phyloP scores from a whole-genome alignment of 1,140 invertebrate species.

The Holcopasites calliopsidis region DNA sequence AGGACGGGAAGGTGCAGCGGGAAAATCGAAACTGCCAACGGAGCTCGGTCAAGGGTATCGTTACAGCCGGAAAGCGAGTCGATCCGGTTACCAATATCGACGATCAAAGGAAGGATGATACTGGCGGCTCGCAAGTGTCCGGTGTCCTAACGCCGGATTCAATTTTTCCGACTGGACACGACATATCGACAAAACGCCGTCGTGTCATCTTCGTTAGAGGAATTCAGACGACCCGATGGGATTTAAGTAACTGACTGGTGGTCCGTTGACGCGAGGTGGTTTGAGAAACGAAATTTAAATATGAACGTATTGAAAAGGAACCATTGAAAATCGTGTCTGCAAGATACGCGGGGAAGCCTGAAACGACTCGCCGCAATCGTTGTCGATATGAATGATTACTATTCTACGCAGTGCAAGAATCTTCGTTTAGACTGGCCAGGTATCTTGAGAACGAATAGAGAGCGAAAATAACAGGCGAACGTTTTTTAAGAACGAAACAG shows the following conservation, averaged over 20 bases:
- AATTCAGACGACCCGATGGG: neutral
- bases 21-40: conserved; percentile 34
- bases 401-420: too few species aligned
- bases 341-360: too few species aligned
- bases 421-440: too few species aligned
- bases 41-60: conserved; percentile 29
- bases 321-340: too few species aligned
- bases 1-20: neutral
- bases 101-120: conserved; percentile 37
- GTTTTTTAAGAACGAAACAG: neutral
- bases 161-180: conserved; percentile 8
- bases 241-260: neutral
- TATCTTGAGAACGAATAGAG: too few species aligned
- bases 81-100: conserved; percentile 15
- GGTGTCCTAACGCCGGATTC: conserved; percentile 1
- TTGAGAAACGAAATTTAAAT: too few species aligned
- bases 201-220: neutral
- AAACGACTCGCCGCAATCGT: too few species aligned
- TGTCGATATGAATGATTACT: too few species aligned
- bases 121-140: neutral
- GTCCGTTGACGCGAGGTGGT: too few species aligned
- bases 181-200: neutral
- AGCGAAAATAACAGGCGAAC: neutral
- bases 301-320: too few species aligned
- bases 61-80: neutral